A percentile compares a stretch with the other conserved stretches of the same genome.
Evolutionary conservation across 2,888 invertebrate genomes (phyloP).

Genomic region (Falcaria lacertinaria): DNA sequence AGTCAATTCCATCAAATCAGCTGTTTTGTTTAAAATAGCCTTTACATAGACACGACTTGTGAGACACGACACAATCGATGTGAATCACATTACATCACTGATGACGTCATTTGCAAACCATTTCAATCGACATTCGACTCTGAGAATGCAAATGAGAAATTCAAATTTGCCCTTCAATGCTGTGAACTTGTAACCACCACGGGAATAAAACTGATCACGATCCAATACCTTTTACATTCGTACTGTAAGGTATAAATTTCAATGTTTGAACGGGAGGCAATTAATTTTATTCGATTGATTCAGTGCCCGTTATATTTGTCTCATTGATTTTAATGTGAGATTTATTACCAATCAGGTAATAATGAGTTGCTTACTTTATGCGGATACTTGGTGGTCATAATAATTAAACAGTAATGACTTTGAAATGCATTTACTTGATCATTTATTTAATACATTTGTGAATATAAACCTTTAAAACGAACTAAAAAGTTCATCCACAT

Average conservation of each 20-base stretch:
- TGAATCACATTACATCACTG: conserved; percentile 63
- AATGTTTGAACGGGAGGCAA: background rate
- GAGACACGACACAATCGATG: conserved; percentile 29
- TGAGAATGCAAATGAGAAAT: conserved; percentile 52
- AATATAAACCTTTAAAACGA: too few species aligned
- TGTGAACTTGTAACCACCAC: conserved; percentile 33
- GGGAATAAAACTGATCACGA: conserved; percentile 12
- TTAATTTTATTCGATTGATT: conserved; percentile 2
- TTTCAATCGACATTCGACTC: conserved; percentile 51
- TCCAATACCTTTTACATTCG: background rate
- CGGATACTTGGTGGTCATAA: background rate
- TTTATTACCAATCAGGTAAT: background rate
- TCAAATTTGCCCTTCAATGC: conserved; percentile 59
- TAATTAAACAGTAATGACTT: background rate
- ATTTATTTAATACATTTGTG: too few species aligned
- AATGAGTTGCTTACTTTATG: background rate
- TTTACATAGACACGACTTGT: conserved; percentile 26
- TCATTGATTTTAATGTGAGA: conserved; percentile 1
- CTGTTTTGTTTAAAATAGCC: conserved; percentile 19
- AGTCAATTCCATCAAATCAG: conserved; percentile 3
- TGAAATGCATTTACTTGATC: background rate
- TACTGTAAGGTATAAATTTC: background rate
- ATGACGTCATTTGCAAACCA: conserved; percentile 59
- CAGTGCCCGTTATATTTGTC: conserved; percentile 1
- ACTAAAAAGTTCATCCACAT: too few species aligned